These are phyloP conservation scores for Drepana arcuata DNA, from an alignment of 1,140 invertebrate species.

Conservation along the genomic window DNA sequence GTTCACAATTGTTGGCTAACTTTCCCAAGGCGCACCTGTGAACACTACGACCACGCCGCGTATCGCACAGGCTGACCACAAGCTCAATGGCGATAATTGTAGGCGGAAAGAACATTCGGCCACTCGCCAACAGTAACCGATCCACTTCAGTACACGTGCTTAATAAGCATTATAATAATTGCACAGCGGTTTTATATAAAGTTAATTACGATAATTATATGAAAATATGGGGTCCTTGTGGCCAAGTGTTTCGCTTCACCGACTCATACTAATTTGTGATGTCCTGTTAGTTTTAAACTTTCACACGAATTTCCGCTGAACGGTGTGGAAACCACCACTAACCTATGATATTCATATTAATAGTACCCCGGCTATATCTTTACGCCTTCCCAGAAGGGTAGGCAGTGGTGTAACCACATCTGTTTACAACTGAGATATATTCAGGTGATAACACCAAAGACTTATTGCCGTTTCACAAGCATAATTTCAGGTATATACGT, in stretches of 20 bases:
- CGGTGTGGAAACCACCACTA: too few species aligned
- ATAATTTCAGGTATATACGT: too few species aligned
- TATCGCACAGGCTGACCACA: conserved; percentile 31
- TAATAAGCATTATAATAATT: conserved; percentile 64
- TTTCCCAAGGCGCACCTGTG: conserved; percentile 32
- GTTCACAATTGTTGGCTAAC: too few species aligned
- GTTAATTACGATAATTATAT: conserved; percentile 58
- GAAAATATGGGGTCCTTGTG: conserved; percentile 40
- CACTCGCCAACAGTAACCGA: conserved; percentile 41
- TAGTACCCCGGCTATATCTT: too few species aligned
- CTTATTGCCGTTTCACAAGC: too few species aligned
- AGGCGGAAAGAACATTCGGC: conserved; percentile 22
- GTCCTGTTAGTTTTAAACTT: conserved; percentile 34
- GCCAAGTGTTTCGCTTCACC: conserved; percentile 38
- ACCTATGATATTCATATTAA: too few species aligned
- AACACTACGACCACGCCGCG: too few species aligned
- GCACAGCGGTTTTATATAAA: conserved; percentile 56
- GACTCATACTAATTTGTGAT: conserved; percentile 55
- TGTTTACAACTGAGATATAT: too few species aligned
- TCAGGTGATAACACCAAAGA: too few species aligned
- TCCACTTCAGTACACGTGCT: conserved; percentile 52
- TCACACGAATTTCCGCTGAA: not conserved
- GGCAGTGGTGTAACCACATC: too few species aligned
- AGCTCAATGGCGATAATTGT: conserved; percentile 66
- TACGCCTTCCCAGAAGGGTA: too few species aligned